Conservation (phyloP, 2,113 vertebrate genomes). For the Cyphomyrus discorhynchus region DNA sequence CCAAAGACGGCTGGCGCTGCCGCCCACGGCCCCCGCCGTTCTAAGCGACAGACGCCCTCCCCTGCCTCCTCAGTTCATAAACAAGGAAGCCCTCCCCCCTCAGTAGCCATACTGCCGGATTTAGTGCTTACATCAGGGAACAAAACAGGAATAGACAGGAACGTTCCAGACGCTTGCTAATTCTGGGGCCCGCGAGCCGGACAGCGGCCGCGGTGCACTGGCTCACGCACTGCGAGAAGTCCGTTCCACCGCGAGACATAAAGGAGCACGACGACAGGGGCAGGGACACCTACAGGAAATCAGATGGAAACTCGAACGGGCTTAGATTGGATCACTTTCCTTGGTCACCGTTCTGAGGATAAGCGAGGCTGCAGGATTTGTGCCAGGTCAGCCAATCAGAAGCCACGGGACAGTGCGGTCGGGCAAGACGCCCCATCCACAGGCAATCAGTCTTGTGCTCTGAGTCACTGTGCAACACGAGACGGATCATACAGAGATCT, state of each 20-base stretch:
- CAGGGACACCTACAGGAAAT: neutral
- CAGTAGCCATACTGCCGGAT: neutral
- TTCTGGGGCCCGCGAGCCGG: neutral
- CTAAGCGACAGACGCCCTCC: neutral
- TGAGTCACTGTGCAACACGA: constrained; percentile 6
- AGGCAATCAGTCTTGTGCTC: neutral
- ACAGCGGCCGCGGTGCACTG: neutral
- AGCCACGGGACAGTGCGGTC: neutral
- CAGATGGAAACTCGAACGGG: neutral
- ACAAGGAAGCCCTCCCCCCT: neutral
- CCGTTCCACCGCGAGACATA: neutral
- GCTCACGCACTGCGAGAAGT: too few species aligned
- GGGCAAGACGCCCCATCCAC: neutral
- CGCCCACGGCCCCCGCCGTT: neutral
- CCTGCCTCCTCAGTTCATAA: neutral
- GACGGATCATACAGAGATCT: neutral
- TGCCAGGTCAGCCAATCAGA: neutral
- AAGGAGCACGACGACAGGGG: neutral
- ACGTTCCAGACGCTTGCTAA: constrained; percentile 1
- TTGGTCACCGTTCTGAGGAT: neutral
- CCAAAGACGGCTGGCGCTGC: neutral
- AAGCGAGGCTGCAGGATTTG: neutral
- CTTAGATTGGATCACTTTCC: neutral
- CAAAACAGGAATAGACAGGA: constrained; percentile 4
- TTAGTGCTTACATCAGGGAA: neutral